These are phyloP conservation scores for Diphyllodes magnificus DNA, from an alignment of 2,113 vertebrate species.

Conservation along the genomic window DNA sequence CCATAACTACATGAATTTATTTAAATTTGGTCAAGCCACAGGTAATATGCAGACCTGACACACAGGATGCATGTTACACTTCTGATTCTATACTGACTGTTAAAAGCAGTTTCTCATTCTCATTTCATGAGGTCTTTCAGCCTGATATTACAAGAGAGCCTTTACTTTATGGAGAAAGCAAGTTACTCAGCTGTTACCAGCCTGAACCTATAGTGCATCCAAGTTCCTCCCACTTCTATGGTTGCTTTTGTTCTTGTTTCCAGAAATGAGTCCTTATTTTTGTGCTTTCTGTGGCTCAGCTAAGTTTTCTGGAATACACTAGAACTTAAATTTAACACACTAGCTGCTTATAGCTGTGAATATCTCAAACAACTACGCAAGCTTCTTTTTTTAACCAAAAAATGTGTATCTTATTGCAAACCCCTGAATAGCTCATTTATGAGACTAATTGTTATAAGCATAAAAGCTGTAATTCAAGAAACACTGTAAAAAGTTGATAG, in stretches of 20 bases:
- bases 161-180: not conserved
- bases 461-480: not conserved
- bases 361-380: not conserved
- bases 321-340: not conserved
- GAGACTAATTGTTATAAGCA: not conserved
- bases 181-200: not conserved
- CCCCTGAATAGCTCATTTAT: not conserved
- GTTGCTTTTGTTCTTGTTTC: not conserved
- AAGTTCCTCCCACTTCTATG: not conserved
- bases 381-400: not conserved
- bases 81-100: not conserved
- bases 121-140: not conserved
- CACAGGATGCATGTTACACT: fast-evolving
- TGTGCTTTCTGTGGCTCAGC: not conserved
- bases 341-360: not conserved
- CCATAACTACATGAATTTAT: not conserved
- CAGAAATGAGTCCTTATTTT: not conserved
- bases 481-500: not conserved
- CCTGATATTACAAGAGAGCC: not conserved
- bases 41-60: not conserved
- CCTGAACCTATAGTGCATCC: not conserved
- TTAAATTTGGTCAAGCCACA: not conserved
- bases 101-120: not conserved
- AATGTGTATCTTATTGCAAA: not conserved
- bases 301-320: not conserved